Evolutionary conservation across 2,797 vertebrate species (phyloP).

Genomic region (Nyctibius grandis): DNA sequence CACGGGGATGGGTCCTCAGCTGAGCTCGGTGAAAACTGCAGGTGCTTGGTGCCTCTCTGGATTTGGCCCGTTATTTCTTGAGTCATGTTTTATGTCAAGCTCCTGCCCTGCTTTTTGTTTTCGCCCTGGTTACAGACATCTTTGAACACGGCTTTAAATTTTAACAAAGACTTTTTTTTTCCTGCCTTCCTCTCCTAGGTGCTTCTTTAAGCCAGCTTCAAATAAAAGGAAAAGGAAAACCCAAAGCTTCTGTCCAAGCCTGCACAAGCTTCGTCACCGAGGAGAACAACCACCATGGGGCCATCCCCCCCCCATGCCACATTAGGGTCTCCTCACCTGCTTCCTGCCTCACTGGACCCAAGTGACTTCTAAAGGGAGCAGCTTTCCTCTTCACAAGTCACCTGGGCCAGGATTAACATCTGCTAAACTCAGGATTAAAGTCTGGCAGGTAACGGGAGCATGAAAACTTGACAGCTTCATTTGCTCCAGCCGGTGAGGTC

Average conservation of each 20-base stretch:
- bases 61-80: not conserved
- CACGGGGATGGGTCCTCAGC: not conserved
- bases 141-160: not conserved
- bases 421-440: not conserved
- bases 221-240: not conserved
- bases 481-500: not conserved
- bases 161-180: not conserved
- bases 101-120: not conserved
- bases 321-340: accelerated
- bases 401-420: not conserved
- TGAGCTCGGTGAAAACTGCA: not conserved
- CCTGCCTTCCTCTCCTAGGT: not conserved
- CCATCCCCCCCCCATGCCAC: accelerated
- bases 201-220: not conserved
- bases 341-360: not conserved
- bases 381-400: not conserved
- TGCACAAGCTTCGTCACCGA: accelerated
- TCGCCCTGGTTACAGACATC: not conserved
- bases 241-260: not conserved
- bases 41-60: not conserved
- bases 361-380: not conserved
- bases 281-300: accelerated
- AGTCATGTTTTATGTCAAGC: not conserved
- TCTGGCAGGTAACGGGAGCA: not conserved
- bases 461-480: not conserved